Evolutionary conservation across 2,888 invertebrate genomes (phyloP).

Genomic region (Cosmopolites sordidus): DNA sequence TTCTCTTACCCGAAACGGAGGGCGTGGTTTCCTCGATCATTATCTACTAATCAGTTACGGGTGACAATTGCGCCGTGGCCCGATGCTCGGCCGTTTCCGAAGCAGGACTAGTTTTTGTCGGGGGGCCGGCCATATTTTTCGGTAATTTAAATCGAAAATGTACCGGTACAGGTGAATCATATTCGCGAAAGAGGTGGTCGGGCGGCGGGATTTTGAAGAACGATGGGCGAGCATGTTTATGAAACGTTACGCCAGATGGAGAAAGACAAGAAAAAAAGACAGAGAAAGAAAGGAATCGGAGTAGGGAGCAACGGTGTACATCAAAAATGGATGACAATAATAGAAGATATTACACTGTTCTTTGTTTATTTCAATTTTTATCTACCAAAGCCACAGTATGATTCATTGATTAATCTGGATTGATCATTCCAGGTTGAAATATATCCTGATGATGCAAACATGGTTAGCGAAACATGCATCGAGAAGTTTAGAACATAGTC

Average conservation of each 20-base stretch:
- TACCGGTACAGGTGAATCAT: conserved; percentile 19
- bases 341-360: no score
- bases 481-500: no score
- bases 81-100: conserved; percentile 4
- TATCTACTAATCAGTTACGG: conserved; percentile 26
- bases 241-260: conserved; percentile 8
- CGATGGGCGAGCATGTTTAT: conserved; percentile 23
- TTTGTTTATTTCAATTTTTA: no score
- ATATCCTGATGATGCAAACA: no score
- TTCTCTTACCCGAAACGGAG: conserved; percentile 8
- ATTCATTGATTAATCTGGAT: no score
- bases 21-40: conserved; percentile 24
- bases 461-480: no score
- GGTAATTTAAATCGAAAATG: conserved; percentile 31
- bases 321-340: no score
- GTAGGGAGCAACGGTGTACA: no score
- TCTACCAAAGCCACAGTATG: no score
- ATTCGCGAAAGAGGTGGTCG: conserved; percentile 11
- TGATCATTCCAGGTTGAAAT: no score
- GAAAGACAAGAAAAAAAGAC: no score
- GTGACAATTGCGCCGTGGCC: conserved; percentile 22
- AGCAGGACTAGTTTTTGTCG: conserved; percentile 35
- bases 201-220: conserved; percentile 25
- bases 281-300: no score
- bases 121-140: conserved; percentile 38